Conservation (phyloP, 2,113 vertebrate genomes). For the Falco punctatus region DNA sequence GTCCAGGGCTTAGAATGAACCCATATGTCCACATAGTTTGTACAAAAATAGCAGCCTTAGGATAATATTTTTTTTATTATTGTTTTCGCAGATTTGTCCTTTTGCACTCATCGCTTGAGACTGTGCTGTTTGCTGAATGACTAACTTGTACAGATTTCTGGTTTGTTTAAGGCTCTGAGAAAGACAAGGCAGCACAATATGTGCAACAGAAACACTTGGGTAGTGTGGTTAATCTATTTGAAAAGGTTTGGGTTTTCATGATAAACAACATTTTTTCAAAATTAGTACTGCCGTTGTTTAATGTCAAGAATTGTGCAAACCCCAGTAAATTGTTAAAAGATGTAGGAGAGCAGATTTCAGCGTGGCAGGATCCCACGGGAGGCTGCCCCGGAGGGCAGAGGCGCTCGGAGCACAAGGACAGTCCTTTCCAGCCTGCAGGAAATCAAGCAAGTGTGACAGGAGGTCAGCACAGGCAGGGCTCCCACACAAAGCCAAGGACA, state of each 20-base stretch:
- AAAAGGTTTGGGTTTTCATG: background rate
- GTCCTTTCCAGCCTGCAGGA: background rate
- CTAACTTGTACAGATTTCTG: background rate
- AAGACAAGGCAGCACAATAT: background rate
- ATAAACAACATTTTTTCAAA: background rate
- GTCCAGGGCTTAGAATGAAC: background rate
- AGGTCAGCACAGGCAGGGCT: background rate
- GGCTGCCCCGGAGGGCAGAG: background rate
- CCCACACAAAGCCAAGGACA: background rate
- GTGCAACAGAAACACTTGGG: background rate
- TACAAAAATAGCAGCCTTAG: background rate
- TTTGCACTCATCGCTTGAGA: background rate
- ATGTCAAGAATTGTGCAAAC: background rate
- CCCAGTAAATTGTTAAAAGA: background rate
- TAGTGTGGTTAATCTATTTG: background rate
- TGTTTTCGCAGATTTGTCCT: background rate
- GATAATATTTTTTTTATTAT: background rate
- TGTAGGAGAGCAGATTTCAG: background rate
- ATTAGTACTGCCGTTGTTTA: background rate
- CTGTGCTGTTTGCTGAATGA: background rate
- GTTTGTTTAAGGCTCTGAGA: background rate
- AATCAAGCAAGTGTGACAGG: background rate
- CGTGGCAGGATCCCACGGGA: background rate
- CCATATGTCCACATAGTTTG: background rate
- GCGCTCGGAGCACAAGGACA: background rate